Conservation (phyloP, 2,888 invertebrate genomes). For the Dasysyrphus tricinctus region DNA sequence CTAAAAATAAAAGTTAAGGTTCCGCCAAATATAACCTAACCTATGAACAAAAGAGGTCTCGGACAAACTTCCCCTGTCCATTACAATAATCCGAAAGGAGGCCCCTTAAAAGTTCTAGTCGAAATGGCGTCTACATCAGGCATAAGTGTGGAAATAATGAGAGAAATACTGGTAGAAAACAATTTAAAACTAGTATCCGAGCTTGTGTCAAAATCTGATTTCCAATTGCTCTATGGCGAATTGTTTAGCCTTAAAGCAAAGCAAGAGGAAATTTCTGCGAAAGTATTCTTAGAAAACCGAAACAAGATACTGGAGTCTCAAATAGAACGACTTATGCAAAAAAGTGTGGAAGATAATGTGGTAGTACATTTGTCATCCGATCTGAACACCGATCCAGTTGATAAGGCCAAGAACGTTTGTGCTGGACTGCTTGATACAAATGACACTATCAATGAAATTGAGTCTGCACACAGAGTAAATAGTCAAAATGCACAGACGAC, state of each 20-base stretch:
- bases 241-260: neutral
- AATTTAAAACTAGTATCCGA: neutral
- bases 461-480: neutral
- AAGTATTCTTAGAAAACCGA: constrained; percentile 4
- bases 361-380: neutral
- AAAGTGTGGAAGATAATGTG: neutral
- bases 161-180: neutral
- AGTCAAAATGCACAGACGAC: neutral
- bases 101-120: no score
- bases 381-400: constrained; percentile 3
- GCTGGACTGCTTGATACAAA: neutral
- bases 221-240: no score
- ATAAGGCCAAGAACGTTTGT: constrained; percentile 7
- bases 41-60: no score
- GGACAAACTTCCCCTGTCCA: no score
- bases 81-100: no score
- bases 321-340: neutral
- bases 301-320: neutral
- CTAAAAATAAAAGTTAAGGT: no score
- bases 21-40: no score
- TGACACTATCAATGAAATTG: neutral
- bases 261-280: neutral
- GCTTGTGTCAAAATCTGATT: no score
- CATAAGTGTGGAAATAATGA: no score
- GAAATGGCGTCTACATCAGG: no score